phyloP scores from a whole-genome alignment of 2,113 vertebrate species.

The Anseranas semipalmata region DNA sequence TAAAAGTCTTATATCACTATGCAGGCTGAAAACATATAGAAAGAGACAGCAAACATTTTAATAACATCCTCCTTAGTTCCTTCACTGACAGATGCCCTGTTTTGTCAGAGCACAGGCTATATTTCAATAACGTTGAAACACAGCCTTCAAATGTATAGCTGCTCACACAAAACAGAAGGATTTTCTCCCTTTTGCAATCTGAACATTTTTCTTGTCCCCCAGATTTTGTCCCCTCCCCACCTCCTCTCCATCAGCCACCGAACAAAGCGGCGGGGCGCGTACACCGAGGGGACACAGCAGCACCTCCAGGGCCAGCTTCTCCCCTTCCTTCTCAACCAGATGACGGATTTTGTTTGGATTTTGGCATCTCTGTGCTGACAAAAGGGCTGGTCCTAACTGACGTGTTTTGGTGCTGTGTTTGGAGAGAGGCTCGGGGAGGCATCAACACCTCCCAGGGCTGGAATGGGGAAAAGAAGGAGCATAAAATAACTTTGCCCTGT shows the following conservation, averaged over 20 bases:
- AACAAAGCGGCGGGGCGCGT: fast-evolving
- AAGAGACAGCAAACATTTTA: constrained; percentile 30
- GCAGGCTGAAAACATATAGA: background rate
- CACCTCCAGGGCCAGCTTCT: background rate
- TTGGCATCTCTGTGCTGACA: constrained; percentile 14
- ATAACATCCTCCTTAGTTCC: constrained; percentile 43
- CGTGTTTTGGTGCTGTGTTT: background rate
- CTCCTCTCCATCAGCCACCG: fast-evolving
- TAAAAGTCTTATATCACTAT: background rate
- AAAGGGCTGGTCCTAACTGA: background rate
- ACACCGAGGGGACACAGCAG: background rate
- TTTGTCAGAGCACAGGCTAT: background rate
- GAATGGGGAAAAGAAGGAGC: constrained; percentile 18
- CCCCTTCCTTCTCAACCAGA: background rate
- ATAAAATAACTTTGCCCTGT: background rate
- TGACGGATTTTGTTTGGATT: constrained; percentile 15
- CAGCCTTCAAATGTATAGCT: background rate
- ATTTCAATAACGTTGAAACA: background rate
- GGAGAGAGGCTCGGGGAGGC: background rate
- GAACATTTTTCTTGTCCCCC: background rate
- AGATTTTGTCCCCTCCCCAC: background rate
- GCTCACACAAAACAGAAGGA: background rate
- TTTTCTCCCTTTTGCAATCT: background rate
- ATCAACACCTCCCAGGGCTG: constrained; percentile 19
- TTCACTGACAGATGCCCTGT: constrained; percentile 35